phyloP scores from a whole-genome alignment of 2,888 invertebrate species.

The Agrotis segetum region DNA sequence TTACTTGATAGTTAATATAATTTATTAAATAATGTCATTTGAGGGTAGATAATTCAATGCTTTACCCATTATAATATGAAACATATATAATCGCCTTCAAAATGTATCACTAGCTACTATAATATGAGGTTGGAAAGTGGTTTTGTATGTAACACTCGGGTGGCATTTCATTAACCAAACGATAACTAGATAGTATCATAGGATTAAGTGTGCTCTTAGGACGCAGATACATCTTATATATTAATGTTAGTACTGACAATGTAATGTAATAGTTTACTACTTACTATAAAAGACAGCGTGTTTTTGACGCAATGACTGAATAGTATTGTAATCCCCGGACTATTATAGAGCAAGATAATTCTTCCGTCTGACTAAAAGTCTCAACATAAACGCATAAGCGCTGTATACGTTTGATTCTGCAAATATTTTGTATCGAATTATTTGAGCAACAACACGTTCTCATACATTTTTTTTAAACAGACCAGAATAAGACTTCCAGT shows the following conservation, averaged over 20 bases:
- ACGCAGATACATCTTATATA: constrained; percentile 35
- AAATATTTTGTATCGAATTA: constrained; percentile 19
- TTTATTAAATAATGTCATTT: constrained; percentile 4
- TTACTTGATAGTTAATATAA: constrained; percentile 8
- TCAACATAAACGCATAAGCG: constrained; percentile 41
- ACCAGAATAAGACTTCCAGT: too few species aligned
- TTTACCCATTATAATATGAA: constrained; percentile 8
- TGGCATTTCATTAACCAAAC: constrained; percentile 57
- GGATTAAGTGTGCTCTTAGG: constrained; percentile 48
- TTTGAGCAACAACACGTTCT: constrained; percentile 34
- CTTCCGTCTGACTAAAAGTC: constrained; percentile 61
- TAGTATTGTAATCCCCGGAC: constrained; percentile 63
- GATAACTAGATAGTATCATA: constrained; percentile 43
- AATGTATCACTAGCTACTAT: constrained; percentile 20
- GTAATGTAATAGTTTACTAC: constrained; percentile 46
- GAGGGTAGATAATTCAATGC: constrained; percentile 17
- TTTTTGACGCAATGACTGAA: constrained; percentile 66
- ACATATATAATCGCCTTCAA: constrained; percentile 22
- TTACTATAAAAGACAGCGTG: constrained; percentile 60
- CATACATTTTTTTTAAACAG: not conserved
- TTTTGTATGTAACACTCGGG: constrained; percentile 32
- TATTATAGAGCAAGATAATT: constrained; percentile 50
- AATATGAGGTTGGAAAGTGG: constrained; percentile 11
- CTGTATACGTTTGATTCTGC: constrained; percentile 34
- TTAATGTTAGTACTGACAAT: constrained; percentile 34